These are phyloP conservation scores for Nycticebus coucang DNA, from an alignment of 2,113 vertebrate species.

Conservation along the genomic window DNA sequence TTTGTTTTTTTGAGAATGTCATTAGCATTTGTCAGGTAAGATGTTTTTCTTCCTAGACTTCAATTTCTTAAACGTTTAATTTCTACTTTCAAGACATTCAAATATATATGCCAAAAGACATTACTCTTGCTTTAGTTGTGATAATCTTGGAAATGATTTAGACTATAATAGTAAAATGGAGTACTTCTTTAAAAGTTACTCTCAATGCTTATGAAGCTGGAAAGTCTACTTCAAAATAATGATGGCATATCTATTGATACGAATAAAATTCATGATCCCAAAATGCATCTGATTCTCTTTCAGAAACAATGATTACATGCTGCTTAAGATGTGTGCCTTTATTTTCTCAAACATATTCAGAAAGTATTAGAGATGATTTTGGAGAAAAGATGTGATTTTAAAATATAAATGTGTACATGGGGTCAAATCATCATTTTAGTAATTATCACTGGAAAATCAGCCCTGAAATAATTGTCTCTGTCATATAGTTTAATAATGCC, in stretches of 20 bases:
- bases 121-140: slow-evolving; percentile 22
- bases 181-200: slow-evolving; percentile 45
- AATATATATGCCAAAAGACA: background rate
- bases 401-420: background rate
- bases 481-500: background rate
- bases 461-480: background rate
- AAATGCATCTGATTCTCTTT: background rate
- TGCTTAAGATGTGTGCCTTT: background rate
- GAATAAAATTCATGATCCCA: background rate
- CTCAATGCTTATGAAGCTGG: slow-evolving; percentile 43
- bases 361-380: background rate
- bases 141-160: slow-evolving; percentile 45
- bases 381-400: background rate
- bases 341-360: slow-evolving; percentile 31
- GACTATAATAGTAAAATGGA: slow-evolving; percentile 28
- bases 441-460: background rate
- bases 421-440: background rate
- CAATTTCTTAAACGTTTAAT: slow-evolving; percentile 18
- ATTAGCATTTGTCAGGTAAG: slow-evolving; percentile 10
- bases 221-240: slow-evolving; percentile 36
- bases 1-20: background rate
- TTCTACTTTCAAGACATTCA: slow-evolving; percentile 5
- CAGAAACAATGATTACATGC: slow-evolving; percentile 32
- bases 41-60: background rate
- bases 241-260: background rate